Conservation (phyloP, 2,113 vertebrate species). For the Myrmecobius fasciatus region DNA sequence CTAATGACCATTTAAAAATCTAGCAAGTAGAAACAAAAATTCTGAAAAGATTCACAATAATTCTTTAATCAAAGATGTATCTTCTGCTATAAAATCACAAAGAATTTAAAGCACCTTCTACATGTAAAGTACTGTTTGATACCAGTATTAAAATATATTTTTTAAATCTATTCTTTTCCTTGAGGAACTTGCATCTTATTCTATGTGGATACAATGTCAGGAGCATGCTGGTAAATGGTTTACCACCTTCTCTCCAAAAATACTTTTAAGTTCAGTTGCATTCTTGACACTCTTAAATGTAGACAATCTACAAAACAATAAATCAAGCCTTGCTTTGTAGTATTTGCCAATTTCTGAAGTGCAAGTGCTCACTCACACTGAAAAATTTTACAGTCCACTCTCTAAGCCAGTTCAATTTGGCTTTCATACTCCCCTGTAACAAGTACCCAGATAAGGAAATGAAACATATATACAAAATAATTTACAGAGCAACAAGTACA, state of each 20-base stretch:
- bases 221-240: background rate
- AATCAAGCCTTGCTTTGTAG: background rate
- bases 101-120: background rate
- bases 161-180: background rate
- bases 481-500: background rate
- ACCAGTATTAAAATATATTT: background rate
- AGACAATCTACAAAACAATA: background rate
- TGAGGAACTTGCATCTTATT: background rate
- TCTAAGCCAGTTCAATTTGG: background rate
- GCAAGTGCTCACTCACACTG: background rate
- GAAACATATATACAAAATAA: background rate
- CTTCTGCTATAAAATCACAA: background rate
- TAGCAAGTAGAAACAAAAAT: background rate
- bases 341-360: background rate
- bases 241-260: background rate
- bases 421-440: background rate
- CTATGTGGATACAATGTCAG: background rate
- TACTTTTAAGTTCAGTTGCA: background rate
- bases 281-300: background rate
- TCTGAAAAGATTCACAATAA: background rate
- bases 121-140: background rate
- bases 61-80: background rate
- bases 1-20: background rate
- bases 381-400: background rate
- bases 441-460: background rate